phyloP scores from a whole-genome alignment of 2,797 vertebrate genomes.

The Spondyliosoma cantharus region DNA sequence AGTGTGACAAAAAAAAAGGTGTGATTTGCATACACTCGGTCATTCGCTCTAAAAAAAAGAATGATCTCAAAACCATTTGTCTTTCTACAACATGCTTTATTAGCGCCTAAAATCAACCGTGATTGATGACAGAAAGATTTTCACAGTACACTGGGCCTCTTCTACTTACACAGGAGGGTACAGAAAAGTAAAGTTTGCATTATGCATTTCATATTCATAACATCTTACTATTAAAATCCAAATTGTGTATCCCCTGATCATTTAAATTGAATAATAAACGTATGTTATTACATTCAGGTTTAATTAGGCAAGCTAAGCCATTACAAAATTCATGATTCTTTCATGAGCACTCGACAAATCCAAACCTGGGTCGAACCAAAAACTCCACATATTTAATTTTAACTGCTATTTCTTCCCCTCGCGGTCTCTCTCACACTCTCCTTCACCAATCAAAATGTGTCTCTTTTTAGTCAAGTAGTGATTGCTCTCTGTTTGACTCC shows the following conservation, averaged over 20 bases:
- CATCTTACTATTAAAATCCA: slow-evolving; percentile 7
- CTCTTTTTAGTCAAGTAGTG: slow-evolving; percentile 43
- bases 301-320: slow-evolving; percentile 19
- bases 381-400: slow-evolving; percentile 26
- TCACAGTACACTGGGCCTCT: slow-evolving; percentile 8
- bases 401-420: slow-evolving; percentile 33
- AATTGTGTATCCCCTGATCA: not conserved
- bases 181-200: slow-evolving; percentile 12
- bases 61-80: slow-evolving; percentile 10
- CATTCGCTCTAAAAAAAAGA: not conserved
- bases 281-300: not conserved
- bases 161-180: slow-evolving; percentile 18
- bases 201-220: slow-evolving; percentile 22
- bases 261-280: not conserved
- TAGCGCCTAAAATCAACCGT: slow-evolving; percentile 35
- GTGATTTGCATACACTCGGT: not conserved
- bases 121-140: slow-evolving; percentile 13
- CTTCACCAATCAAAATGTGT: slow-evolving; percentile 58
- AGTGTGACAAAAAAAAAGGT: not conserved
- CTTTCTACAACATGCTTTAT: slow-evolving; percentile 65
- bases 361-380: slow-evolving; percentile 18
- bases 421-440: slow-evolving; percentile 8
- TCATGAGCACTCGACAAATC: slow-evolving; percentile 24
- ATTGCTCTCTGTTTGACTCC: slow-evolving; percentile 70
- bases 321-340: slow-evolving; percentile 6